Base-by-base conservation (phyloP, 2,797 vertebrate genomes). In the Diplodus puntazzo region DNA sequence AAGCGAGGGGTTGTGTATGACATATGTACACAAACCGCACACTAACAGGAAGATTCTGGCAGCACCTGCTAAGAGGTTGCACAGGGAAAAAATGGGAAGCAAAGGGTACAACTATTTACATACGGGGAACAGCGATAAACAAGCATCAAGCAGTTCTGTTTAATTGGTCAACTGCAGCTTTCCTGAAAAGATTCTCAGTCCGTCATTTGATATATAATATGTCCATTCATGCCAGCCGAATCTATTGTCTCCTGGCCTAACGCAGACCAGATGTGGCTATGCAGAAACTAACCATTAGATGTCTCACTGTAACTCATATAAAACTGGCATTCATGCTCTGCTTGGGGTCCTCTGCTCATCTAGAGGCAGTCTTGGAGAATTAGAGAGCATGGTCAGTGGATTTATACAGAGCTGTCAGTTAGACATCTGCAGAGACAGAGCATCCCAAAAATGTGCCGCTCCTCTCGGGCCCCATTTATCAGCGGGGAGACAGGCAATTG, bases 1-100 rank as follows among this genome's bases (percentile, higher is more conserved):
- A 42, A 58, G 50, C n/a, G n/a, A 73, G 66, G 67, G 25, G 52
- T 79, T 67, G 84, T 82, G 82, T 79, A 65, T 79, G 77, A 88
- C 81, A 81, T 69, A 58, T 60, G 81, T 73, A 85, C 87, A 87
- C 84, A 84, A 63, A 86, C 79, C 27, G 1, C 59, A 17, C 50
- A n/a, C 77, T 67, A 85, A 86, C 85, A 75, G 86, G 86, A 84
- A 77, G 77, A 54, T n/a, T 63, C 73, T 85, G 86, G 82, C 75
- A 17, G 85, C 84, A 89, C 88, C 82, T 83, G 80, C 88, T 80
- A 80, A 75, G 86, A 69, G n/a, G 61, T 25, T 58, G 77, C 55
- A 46, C 7, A 16, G 23, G 55, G 25, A 18, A 23, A 43, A n/a
- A 61, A 42, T 6, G 3, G 9, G 68, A 72, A 53, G 11, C 25